Evolutionary conservation across 2,797 vertebrate species (phyloP), one percentile per base, ranked within the genome.

Genomic region (Halcyon badia): DNA sequence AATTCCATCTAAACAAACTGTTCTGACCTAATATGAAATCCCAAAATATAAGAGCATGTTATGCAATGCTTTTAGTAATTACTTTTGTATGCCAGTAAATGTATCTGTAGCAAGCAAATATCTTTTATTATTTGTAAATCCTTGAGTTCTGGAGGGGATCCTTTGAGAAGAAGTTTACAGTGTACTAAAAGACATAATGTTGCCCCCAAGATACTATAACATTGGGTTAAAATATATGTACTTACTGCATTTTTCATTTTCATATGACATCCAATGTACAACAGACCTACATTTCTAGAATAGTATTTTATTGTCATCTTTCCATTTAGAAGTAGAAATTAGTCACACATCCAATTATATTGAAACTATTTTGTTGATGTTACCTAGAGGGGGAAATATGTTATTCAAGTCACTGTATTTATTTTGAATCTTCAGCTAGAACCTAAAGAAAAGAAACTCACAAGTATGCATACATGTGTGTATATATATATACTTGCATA

Each of bases 61-160:
- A 86, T 62, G n/a, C 41, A 81, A 89, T 44, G 24, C 14, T 94
- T 89, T 94, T 76, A 20, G 56, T 71, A 73, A 72, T 75, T 91
- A 65, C 10, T 30, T 57, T 81, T 86, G n/a, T 85, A 7, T 69
- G 18, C 18, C 30, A 57, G 33, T 42, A 65, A 81, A 66, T 30
- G 9, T 11, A 57, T 91, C 92, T 71, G 60, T 60, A 73, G 20
- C 13, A 56, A 26, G 25, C 18, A 65, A 76, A 73, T 88, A 18
- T 15, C 21, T 65, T 73, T 76, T 87, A 78, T 91, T 83, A 61
- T 85, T 82, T 68, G 46, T 86, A 44, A 94, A 31, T 66, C 49
- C 41, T 91, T 82, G 26, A 70, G 15, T 93, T 70, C 84, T 89
- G 35, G 6, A 75, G 28, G 48, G 42, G 16, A 79, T 73, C 39